Percentiles rank a stretch among this genome's conserved stretches.
phyloP scores from a whole-genome alignment of 2,888 invertebrate species.

The Parnassius orleans region DNA sequence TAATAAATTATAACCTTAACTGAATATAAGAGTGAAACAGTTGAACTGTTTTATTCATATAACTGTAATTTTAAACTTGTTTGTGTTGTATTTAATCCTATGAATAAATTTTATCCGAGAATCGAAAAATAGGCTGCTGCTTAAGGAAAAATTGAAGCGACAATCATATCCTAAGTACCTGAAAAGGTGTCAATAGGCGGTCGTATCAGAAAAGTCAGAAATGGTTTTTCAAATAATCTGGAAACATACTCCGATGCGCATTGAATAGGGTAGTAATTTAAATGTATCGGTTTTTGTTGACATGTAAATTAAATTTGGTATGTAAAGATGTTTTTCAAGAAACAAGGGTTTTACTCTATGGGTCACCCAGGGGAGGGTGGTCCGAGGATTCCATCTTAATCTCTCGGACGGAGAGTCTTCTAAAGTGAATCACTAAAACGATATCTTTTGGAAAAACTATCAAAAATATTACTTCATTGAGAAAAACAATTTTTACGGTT shows the following conservation, averaged over 20 bases:
- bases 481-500: no score
- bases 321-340: conserved; percentile 58
- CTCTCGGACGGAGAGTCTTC: conserved; percentile 65
- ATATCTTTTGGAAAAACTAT: conserved; percentile 51
- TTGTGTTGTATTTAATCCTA: no score
- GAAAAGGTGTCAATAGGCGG: conserved; percentile 75
- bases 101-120: no score
- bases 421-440: conserved; percentile 70
- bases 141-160: conserved; percentile 28
- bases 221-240: conserved; percentile 19
- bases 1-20: no score
- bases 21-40: no score
- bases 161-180: conserved; percentile 71
- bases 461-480: neutral
- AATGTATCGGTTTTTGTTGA: conserved; percentile 32
- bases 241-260: conserved; percentile 33
- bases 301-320: conserved; percentile 38
- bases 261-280: conserved; percentile 32
- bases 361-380: conserved; percentile 62
- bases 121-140: no score
- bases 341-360: conserved; percentile 72
- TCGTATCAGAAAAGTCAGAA: conserved; percentile 40
- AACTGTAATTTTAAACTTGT: no score
- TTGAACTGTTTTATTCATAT: no score
- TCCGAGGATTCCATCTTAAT: conserved; percentile 69